A percentile compares a stretch with the other conserved stretches of the same genome.
phyloP scores from a whole-genome alignment of 1,140 invertebrate species.

The Apis mellifera region DNA sequence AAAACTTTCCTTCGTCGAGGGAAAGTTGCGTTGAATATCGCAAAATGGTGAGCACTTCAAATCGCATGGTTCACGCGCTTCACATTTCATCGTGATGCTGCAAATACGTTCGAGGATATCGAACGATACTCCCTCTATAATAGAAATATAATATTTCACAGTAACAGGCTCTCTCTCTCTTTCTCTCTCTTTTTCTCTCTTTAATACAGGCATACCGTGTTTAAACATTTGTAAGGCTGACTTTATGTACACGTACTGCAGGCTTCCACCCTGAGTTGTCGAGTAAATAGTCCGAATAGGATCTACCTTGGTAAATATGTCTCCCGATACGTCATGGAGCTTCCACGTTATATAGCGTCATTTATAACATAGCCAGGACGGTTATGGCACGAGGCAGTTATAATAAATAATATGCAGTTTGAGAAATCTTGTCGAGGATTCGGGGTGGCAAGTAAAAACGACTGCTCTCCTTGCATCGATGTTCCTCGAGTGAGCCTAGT shows the following conservation, averaged over 20 bases:
- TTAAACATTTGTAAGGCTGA: slow-evolving; percentile 63
- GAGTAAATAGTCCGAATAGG: slow-evolving; percentile 67
- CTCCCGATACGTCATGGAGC: slow-evolving; percentile 69
- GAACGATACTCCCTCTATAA: slow-evolving; percentile 30
- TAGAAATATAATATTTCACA: slow-evolving; percentile 49
- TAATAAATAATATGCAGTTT: slow-evolving; percentile 66
- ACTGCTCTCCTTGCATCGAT: neutral
- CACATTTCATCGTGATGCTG: slow-evolving; percentile 22
- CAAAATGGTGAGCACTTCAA: neutral
- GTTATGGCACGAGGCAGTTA: slow-evolving; percentile 61
- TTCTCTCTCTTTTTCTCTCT: too few species aligned
- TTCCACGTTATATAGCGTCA: slow-evolving; percentile 59
- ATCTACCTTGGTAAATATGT: slow-evolving; percentile 71
- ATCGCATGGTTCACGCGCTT: slow-evolving; percentile 5
- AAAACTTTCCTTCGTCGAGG: neutral
- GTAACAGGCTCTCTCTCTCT: slow-evolving; percentile 18
- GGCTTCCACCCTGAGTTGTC: slow-evolving; percentile 49
- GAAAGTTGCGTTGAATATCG: neutral
- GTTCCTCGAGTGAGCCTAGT: slow-evolving; percentile 8
- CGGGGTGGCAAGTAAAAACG: slow-evolving; percentile 46
- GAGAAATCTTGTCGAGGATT: slow-evolving; percentile 49
- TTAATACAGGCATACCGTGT: slow-evolving; percentile 10
- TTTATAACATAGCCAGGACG: slow-evolving; percentile 63
- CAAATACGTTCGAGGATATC: slow-evolving; percentile 17
- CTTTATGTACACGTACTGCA: slow-evolving; percentile 38